phyloP scores from a whole-genome alignment of 2,797 vertebrate genomes.

The Spheniscus humboldti region DNA sequence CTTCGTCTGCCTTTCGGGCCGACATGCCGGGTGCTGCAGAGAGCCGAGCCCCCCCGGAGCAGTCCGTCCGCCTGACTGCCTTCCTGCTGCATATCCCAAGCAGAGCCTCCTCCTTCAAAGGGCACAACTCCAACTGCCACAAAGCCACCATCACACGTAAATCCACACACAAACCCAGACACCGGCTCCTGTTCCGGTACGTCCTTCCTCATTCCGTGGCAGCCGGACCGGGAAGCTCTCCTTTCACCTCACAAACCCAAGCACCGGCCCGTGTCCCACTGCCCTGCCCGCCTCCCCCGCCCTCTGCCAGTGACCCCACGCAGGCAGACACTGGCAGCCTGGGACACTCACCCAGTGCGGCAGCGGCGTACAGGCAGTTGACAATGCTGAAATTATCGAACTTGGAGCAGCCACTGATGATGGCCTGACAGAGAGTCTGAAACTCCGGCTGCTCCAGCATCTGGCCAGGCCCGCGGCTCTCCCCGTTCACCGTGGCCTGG shows the following conservation, averaged over 20 bases:
- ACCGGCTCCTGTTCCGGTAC: fast-evolving
- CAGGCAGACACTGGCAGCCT: fast-evolving
- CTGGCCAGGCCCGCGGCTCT: neutral
- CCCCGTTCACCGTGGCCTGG: neutral
- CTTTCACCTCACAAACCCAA: neutral
- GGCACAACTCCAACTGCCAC: neutral
- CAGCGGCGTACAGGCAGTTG: slow-evolving; percentile 84
- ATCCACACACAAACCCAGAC: neutral
- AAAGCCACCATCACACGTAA: neutral
- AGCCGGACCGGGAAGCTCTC: no score
- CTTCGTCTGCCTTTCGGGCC: neutral
- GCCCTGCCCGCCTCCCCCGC: neutral
- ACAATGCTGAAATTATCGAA: slow-evolving; percentile 89
- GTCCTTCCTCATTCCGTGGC: fast-evolving
- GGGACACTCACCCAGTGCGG: slow-evolving; percentile 76
- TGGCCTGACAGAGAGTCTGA: slow-evolving; percentile 61
- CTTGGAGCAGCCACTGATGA: slow-evolving; percentile 80
- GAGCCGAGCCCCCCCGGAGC: neutral
- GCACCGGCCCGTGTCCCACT: fast-evolving
- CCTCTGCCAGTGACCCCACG: fast-evolving
- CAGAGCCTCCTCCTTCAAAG: neutral
- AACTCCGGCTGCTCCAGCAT: slow-evolving; percentile 56
- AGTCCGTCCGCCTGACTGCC: neutral
- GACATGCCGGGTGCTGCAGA: fast-evolving
- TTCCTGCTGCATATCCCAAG: neutral